A percentile compares a stretch with the other conserved stretches of the same genome.
These are phyloP conservation scores for Sebastes kiyomatsui DNA, from an alignment of 2,797 vertebrate genomes.

Conservation along the genomic window DNA sequence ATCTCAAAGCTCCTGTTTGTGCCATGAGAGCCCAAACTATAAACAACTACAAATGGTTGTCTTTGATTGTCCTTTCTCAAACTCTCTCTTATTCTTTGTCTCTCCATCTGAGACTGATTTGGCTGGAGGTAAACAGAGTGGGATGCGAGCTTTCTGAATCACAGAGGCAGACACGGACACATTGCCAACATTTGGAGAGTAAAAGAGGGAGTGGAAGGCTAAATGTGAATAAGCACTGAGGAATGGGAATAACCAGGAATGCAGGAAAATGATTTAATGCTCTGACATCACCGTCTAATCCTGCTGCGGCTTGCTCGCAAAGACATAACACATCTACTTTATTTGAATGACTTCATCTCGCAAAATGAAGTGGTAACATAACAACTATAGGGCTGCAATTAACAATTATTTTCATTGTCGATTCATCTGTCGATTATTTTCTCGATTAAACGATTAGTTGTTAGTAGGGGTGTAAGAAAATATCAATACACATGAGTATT, in stretches of 20 bases:
- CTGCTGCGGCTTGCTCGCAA: background rate
- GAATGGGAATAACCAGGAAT: constrained; percentile 36
- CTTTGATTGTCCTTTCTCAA: background rate
- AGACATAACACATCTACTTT: constrained; percentile 1
- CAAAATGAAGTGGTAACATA: background rate
- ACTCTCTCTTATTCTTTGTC: constrained; percentile 3
- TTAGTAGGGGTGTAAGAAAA: too few species aligned
- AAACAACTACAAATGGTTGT: constrained; percentile 17
- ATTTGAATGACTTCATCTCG: background rate
- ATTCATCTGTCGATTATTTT: too few species aligned
- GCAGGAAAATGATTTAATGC: constrained; percentile 19
- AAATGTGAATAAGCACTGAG: constrained; percentile 22
- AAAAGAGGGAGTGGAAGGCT: constrained; percentile 3
- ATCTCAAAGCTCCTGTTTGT: constrained; percentile 8
- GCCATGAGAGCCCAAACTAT: background rate
- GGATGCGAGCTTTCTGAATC: constrained; percentile 30
- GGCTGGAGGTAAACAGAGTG: constrained; percentile 43
- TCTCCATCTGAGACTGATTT: constrained; percentile 30
- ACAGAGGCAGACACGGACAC: constrained; percentile 24
- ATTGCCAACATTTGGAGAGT: constrained; percentile 32
- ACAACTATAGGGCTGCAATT: too few species aligned
- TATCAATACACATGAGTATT: too few species aligned
- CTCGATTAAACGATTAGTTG: too few species aligned
- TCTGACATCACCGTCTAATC: constrained; percentile 43
- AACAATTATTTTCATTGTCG: too few species aligned